Conservation (phyloP, 2,888 invertebrate genomes). For the Folsomia manolachei region DNA sequence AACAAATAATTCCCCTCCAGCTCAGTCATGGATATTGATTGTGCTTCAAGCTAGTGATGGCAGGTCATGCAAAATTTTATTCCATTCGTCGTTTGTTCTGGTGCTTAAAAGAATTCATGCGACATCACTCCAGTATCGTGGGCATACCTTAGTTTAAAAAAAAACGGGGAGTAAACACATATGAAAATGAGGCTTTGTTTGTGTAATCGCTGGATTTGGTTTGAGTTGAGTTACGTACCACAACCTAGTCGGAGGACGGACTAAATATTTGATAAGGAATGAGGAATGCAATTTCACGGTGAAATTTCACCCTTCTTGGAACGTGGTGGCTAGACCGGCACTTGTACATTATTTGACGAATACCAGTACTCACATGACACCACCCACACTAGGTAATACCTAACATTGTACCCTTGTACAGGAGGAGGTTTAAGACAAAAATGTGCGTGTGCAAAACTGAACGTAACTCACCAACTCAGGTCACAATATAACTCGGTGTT, state of each 20-base stretch:
- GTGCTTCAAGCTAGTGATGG: neutral
- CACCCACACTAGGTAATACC: neutral
- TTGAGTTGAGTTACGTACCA: too few species aligned
- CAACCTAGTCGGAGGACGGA: neutral
- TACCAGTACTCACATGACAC: too few species aligned
- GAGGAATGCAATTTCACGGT: neutral
- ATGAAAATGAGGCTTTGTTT: too few species aligned
- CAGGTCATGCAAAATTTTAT: neutral
- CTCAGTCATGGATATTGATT: neutral
- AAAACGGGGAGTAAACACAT: neutral
- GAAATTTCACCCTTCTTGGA: too few species aligned
- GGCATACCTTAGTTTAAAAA: too few species aligned
- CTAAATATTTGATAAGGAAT: slow-evolving; percentile 4
- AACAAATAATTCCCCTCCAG: too few species aligned
- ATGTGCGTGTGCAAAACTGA: slow-evolving; percentile 1
- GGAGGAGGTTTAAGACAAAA: slow-evolving; percentile 2
- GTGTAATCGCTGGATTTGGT: too few species aligned
- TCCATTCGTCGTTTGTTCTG: neutral
- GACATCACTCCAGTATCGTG: neutral
- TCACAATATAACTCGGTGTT: too few species aligned
- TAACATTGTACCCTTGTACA: neutral
- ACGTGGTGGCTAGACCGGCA: too few species aligned
- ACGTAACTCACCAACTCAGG: neutral
- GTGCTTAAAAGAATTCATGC: neutral
- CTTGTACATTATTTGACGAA: too few species aligned